These are phyloP conservation scores for Actinia equina DNA, from an alignment of 64 coral and sea anemone genomes.

Conservation along the genomic window DNA sequence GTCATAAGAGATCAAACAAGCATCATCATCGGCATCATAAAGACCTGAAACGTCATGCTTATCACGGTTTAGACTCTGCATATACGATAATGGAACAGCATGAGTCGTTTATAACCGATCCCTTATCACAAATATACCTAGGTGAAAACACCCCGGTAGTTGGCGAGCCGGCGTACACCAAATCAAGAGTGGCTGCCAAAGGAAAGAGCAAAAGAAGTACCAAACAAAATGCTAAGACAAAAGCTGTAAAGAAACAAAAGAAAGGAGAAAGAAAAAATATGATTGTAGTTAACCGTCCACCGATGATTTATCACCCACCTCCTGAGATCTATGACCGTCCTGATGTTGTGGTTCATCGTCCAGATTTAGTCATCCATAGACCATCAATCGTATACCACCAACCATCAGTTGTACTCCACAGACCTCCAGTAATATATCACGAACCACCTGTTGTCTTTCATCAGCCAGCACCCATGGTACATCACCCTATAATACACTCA, in stretches of 20 bases:
- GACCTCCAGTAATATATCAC: slow-evolving; percentile 69
- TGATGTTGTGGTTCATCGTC: slow-evolving; percentile 78
- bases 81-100: slow-evolving; percentile 29
- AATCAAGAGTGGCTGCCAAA: not conserved
- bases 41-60: slow-evolving; percentile 35
- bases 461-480: slow-evolving; percentile 55
- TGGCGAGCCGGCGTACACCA: not conserved
- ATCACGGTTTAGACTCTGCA: slow-evolving; percentile 36
- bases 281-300: slow-evolving; percentile 70
- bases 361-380: slow-evolving; percentile 69
- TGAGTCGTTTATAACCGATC: not conserved
- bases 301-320: slow-evolving; percentile 68
- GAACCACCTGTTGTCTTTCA: slow-evolving; percentile 83
- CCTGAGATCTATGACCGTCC: slow-evolving; percentile 63
- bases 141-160: not conserved
- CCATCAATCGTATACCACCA: slow-evolving; percentile 74
- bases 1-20: slow-evolving; percentile 11
- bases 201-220: not conserved
- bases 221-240: not conserved
- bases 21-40: slow-evolving; percentile 42
- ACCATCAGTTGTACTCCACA: slow-evolving; percentile 70
- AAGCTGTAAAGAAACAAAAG: not conserved
- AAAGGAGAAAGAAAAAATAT: slow-evolving; percentile 43
- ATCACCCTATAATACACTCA: slow-evolving; percentile 46
- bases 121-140: not conserved